These are phyloP conservation scores for Dipodomys ordii DNA, from an alignment of 2,113 vertebrate genomes.

Conservation along the genomic window DNA sequence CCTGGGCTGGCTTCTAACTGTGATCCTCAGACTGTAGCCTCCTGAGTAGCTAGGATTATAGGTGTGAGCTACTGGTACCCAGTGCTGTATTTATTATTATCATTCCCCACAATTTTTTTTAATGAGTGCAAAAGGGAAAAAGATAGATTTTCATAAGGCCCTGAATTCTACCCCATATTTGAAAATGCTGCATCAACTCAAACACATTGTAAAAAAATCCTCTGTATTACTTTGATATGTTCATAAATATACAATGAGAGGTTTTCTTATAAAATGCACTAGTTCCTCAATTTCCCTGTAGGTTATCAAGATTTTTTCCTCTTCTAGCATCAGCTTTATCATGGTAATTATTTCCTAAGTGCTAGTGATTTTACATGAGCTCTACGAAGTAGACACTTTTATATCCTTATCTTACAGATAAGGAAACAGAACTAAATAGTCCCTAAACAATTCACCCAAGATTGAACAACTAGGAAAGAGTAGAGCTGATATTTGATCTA, in stretches of 20 bases:
- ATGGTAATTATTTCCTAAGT: not conserved
- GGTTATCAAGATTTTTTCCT: slow-evolving; percentile 6
- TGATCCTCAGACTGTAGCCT: too few species aligned
- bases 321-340: slow-evolving; percentile 14
- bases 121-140: slow-evolving; percentile 5
- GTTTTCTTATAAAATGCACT: slow-evolving; percentile 1
- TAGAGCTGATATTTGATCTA: not conserved
- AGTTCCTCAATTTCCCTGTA: not conserved
- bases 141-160: slow-evolving; percentile 41
- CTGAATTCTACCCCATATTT: not conserved
- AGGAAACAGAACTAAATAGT: slow-evolving; percentile 47
- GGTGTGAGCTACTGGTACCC: too few species aligned
- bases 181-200: slow-evolving; percentile 42
- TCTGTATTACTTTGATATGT: slow-evolving; percentile 26
- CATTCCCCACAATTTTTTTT: not conserved
- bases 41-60: too few species aligned
- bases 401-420: not conserved
- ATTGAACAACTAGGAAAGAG: slow-evolving; percentile 38
- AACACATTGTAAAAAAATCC: slow-evolving; percentile 38
- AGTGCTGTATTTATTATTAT: slow-evolving; percentile 24
- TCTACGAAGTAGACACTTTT: slow-evolving; percentile 5
- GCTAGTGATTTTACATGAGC: not conserved
- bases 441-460: not conserved
- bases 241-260: not conserved
- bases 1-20: too few species aligned